Evolutionary conservation across 2,888 invertebrate species (phyloP), one percentile per base, ranked within the genome.

Genomic region (Sericinus montela): DNA sequence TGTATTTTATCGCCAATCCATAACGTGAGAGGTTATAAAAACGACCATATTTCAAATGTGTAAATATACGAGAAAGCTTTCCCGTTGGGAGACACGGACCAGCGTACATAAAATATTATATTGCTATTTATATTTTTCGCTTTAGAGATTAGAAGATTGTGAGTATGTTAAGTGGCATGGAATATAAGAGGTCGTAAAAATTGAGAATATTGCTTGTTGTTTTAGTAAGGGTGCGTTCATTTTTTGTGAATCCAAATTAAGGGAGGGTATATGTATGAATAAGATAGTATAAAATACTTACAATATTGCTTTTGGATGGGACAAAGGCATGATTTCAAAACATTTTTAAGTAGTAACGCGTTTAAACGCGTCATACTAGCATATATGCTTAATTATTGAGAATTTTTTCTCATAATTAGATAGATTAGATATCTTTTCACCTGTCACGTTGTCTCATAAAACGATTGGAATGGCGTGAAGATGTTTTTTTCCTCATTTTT

Each of bases 1-100:
- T 71, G 68, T 67, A 69, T 80, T 82, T 82, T 79, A 81, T 71
- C 59, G 61, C 62, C 81, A 80, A 83, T 83, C 83, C 83, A 83
- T 83, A 83, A 77, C 60, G 69, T 74, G 77, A 66, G 67, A 74
- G 72, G 67, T 65, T 69, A 74, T 84, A 84, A 83, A 82, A 70
- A 59, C 55, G 48, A 72, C 58, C 72, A 68, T 82, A 81, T 80
- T 77, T 82, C 79, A 82, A 76, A 81, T 68, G 82, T 82, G 83
- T 75, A 81, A 80, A 84, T 79, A 82, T 82, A 82, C 62, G 71
- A 55, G 72, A 62, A 63, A 63, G 56, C 59, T 41, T 54, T 52
- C 57, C 62, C 56, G 54, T 59, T 63, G 67, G 56, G 63, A 56
- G 63, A 65, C 64, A 60, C 51, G 56, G 60, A 52, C 47, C 45